A percentile compares a stretch with the other conserved stretches of the same genome.
Evolutionary conservation across 2,113 vertebrate genomes (phyloP).

Genomic region (Andinoacara biseriatus): DNA sequence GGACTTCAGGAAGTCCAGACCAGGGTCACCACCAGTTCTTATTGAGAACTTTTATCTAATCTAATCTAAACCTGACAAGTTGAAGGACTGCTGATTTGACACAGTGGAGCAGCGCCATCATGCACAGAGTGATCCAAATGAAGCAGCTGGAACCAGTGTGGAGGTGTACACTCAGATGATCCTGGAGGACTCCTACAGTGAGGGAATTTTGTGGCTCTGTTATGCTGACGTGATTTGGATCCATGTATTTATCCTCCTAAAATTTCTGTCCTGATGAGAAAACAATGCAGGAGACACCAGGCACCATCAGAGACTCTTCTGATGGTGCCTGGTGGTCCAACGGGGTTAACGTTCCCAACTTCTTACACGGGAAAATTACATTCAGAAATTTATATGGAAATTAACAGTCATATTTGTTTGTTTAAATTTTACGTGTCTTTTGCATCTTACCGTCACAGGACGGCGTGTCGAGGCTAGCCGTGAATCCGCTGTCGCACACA

Average conservation of each 20-base stretch:
- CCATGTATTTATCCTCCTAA: too few relatives aligned
- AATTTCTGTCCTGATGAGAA: background rate
- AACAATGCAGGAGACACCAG: background rate
- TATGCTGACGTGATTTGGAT: background rate
- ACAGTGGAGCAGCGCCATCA: background rate
- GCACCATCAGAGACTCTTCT: background rate
- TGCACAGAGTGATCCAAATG: background rate
- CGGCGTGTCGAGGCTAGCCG: constrained; percentile 76
- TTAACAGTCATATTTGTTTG: background rate
- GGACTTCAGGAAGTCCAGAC: too few relatives aligned
- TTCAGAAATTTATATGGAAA: background rate
- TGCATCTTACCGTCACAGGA: constrained; percentile 87
- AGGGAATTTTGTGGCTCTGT: background rate
- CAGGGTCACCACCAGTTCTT: too few relatives aligned
- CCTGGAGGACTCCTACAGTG: background rate
- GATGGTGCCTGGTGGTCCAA: background rate
- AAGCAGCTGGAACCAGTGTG: background rate
- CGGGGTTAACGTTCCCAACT: background rate
- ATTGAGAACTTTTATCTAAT: too few relatives aligned
- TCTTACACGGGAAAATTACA: background rate
- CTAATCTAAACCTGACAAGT: background rate
- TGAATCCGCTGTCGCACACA: constrained; percentile 89
- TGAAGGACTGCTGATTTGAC: background rate
- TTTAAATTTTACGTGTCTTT: too few relatives aligned
- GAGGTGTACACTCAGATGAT: background rate